Conservation (phyloP, 2,113 vertebrate genomes). For the Suncus etruscus region DNA sequence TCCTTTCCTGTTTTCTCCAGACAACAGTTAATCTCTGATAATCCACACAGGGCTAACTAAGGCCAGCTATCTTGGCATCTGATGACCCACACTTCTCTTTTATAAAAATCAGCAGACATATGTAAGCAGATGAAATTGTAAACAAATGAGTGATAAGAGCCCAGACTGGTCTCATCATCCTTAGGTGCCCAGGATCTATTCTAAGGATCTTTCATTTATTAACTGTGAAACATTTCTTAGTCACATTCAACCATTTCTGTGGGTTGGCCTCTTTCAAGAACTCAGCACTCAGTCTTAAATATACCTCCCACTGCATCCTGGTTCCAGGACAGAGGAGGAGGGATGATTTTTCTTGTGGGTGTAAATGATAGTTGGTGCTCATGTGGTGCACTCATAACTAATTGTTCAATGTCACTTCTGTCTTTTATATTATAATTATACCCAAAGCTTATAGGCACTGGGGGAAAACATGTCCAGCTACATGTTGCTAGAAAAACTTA, state of each 20-base stretch:
- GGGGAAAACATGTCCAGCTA: background rate
- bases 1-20: background rate
- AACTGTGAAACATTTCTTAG: background rate
- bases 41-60: background rate
- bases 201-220: constrained; percentile 2
- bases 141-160: background rate
- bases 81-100: background rate
- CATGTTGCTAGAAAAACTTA: background rate
- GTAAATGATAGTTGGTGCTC: background rate
- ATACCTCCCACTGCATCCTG: background rate
- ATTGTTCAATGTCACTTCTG: background rate
- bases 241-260: background rate
- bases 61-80: background rate
- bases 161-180: background rate
- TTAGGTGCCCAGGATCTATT: background rate
- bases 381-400: background rate
- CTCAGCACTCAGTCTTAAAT: background rate
- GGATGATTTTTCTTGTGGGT: background rate
- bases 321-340: background rate
- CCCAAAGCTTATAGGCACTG: background rate
- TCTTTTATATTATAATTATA: constrained; percentile 24
- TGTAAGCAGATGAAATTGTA: background rate
- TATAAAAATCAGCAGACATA: background rate
- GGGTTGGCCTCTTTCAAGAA: constrained; percentile 2
- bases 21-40: background rate